Evolutionary conservation across 1,140 invertebrate genomes (phyloP).

Genomic region (Homarus americanus): DNA sequence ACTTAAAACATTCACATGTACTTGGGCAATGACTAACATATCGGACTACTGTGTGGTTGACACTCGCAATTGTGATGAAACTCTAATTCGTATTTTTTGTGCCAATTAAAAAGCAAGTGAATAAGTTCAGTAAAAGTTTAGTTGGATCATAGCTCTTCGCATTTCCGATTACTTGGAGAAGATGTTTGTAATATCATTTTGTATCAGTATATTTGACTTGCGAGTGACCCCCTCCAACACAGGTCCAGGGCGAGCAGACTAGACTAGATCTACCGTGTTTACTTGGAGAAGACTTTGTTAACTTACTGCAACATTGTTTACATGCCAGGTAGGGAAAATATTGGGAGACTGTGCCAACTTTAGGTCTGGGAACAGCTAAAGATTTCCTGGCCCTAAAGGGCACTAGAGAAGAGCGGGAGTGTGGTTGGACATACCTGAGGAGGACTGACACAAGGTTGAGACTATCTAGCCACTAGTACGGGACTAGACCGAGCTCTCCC

Average conservation of each 20-base stretch:
- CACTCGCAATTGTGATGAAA: too few relatives aligned
- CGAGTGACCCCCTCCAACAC: too few relatives aligned
- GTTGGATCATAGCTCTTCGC: too few relatives aligned
- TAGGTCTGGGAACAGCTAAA: not conserved
- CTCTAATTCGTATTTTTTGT: too few relatives aligned
- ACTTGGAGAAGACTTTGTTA: not conserved
- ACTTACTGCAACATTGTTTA: conserved; percentile 7
- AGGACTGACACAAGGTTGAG: conserved; percentile 38
- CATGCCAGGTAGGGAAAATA: not conserved
- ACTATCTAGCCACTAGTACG: conserved; percentile 41
- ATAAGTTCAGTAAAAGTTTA: too few relatives aligned
- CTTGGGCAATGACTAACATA: not conserved
- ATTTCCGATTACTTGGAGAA: too few relatives aligned
- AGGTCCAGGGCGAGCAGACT: too few relatives aligned
- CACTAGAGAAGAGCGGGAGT: not conserved
- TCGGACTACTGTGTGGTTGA: not conserved
- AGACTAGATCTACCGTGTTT: too few relatives aligned
- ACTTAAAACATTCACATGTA: not conserved
- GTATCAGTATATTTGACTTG: too few relatives aligned
- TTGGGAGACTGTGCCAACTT: not conserved
- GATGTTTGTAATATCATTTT: too few relatives aligned
- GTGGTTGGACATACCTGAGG: conserved; percentile 27
- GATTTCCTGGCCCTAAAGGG: not conserved
- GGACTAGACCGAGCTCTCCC: conserved; percentile 66
- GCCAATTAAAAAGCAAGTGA: too few relatives aligned